Percentiles rank a stretch among this genome's conserved stretches.
These are phyloP conservation scores for Morpho helenor DNA, from an alignment of 2,888 invertebrate species.

Conservation along the genomic window DNA sequence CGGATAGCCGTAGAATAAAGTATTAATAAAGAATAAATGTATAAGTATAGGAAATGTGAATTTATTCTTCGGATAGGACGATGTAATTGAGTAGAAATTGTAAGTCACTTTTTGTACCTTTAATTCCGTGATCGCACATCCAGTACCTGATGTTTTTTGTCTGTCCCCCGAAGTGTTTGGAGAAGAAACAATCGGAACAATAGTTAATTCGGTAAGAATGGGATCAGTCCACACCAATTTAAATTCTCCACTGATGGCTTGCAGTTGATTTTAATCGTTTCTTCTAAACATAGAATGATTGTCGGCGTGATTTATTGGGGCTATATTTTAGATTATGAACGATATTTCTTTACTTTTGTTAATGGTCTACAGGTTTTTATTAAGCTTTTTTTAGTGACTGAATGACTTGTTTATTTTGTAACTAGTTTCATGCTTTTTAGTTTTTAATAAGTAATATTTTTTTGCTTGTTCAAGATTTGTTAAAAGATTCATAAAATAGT, in stretches of 20 bases:
- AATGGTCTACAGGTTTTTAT: conserved; percentile 12
- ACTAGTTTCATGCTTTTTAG: too few species aligned
- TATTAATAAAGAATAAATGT: too few species aligned
- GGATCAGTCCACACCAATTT: conserved; percentile 58
- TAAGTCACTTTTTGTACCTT: not conserved
- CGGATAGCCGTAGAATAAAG: too few species aligned
- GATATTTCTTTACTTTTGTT: conserved; percentile 19
- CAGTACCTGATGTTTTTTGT: conserved; percentile 74
- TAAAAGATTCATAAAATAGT: too few species aligned
- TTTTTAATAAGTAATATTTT: too few species aligned
- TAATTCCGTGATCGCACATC: conserved; percentile 29
- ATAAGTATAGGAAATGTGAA: too few species aligned
- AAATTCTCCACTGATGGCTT: conserved; percentile 57
- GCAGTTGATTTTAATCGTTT: conserved; percentile 42
- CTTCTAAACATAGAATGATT: conserved; percentile 34
- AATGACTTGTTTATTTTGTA: too few species aligned
- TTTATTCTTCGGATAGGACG: too few species aligned
- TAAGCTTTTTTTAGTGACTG: not conserved
- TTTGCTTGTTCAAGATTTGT: too few species aligned
- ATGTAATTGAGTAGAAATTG: too few species aligned
- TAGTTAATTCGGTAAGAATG: conserved; percentile 55
- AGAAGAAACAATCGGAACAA: conserved; percentile 69
- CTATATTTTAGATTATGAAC: conserved; percentile 33
- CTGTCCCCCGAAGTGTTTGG: conserved; percentile 56
- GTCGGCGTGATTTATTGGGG: conserved; percentile 53